A percentile compares a stretch with the other conserved stretches of the same genome.
phyloP scores from a whole-genome alignment of 2,113 vertebrate species.

The Meleagris gallopavo region DNA sequence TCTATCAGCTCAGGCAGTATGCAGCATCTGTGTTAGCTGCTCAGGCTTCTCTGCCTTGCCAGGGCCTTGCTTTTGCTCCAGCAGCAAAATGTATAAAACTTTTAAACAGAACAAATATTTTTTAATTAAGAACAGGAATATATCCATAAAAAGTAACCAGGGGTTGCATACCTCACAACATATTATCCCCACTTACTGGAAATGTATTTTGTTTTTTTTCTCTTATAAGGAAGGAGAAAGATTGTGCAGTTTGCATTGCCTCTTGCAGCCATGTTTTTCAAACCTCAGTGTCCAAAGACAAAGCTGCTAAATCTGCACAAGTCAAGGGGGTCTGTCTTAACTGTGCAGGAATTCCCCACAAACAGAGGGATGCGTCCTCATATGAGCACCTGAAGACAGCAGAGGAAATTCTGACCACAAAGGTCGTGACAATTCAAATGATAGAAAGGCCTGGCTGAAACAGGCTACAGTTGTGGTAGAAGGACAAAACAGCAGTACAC shows the following conservation, averaged over 20 bases:
- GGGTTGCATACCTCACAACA: constrained; percentile 4
- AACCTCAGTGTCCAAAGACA: not conserved
- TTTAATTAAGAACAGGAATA: constrained; percentile 32
- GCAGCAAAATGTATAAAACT: not conserved
- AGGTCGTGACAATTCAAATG: not conserved
- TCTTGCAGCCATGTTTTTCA: not conserved
- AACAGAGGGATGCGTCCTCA: not conserved
- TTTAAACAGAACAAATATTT: constrained; percentile 7
- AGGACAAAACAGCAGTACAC: not conserved
- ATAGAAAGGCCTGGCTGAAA: not conserved
- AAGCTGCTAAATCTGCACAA: not conserved
- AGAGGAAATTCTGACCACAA: not conserved
- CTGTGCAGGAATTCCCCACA: not conserved
- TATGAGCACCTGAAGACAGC: not conserved
- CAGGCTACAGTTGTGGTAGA: not conserved
- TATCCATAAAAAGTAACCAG: not conserved
- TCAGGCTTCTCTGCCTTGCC: not conserved
- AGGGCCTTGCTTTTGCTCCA: not conserved
- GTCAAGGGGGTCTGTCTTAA: not conserved
- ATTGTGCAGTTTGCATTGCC: not conserved
- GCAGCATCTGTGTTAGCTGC: not conserved
- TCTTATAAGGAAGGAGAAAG: not conserved
- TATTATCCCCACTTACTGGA: constrained; percentile 20
- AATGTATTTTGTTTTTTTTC: not conserved
- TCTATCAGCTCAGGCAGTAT: not conserved